A percentile compares a stretch with the other conserved stretches of the same genome.
phyloP scores from a whole-genome alignment of 2,888 invertebrate genomes.

The Apomyelois bistriatella region DNA sequence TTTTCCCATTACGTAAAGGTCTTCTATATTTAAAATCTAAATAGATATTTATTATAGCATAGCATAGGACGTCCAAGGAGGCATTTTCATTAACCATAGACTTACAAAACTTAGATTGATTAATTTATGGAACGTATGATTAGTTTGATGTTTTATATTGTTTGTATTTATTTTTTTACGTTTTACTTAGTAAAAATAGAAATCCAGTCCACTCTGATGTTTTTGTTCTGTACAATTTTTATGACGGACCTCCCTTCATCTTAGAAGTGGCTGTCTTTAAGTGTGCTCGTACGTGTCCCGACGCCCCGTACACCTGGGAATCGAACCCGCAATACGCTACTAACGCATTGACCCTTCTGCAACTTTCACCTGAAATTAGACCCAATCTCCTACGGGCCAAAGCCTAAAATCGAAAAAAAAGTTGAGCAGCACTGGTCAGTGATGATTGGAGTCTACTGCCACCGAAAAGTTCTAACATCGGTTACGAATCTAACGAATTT shows the following conservation, averaged over 20 bases:
- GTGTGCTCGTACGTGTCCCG: constrained; percentile 71
- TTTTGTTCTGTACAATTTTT: constrained; percentile 72
- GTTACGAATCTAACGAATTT: constrained; percentile 25
- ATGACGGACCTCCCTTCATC: constrained; percentile 77
- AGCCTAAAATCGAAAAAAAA: constrained; percentile 27
- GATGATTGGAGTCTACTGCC: constrained; percentile 54
- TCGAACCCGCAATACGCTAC: constrained; percentile 74
- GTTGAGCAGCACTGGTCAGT: constrained; percentile 50
- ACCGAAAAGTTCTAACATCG: constrained; percentile 37
- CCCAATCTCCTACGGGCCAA: constrained; percentile 22
- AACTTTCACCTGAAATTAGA: constrained; percentile 31
- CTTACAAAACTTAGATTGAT: too few species aligned
- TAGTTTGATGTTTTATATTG: too few species aligned
- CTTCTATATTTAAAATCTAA: too few species aligned
- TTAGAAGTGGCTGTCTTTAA: constrained; percentile 73
- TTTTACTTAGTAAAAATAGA: background rate
- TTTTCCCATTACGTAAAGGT: too few species aligned
- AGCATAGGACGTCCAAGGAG: too few species aligned
- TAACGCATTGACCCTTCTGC: constrained; percentile 62
- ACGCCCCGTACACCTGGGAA: constrained; percentile 77
- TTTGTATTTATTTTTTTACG: background rate
- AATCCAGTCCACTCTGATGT: constrained; percentile 25
- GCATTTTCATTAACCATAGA: too few species aligned
- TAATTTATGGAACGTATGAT: background rate
- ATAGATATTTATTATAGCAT: too few species aligned